These are phyloP conservation scores for Branchinecta lynchi DNA, from an alignment of 1,140 invertebrate species.

Conservation along the genomic window DNA sequence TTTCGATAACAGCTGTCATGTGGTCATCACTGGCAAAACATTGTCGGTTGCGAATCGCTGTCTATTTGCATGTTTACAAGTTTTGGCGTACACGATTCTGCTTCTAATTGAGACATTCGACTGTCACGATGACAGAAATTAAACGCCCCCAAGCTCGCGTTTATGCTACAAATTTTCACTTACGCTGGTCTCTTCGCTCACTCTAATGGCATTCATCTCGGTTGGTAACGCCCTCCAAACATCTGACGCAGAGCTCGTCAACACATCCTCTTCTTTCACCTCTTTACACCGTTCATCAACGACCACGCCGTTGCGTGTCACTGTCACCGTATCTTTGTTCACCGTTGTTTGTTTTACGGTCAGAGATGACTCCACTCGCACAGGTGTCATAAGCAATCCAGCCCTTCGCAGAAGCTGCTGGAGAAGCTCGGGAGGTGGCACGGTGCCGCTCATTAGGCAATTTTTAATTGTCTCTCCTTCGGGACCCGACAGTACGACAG, in stretches of 20 bases:
- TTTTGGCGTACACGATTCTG: too few species aligned
- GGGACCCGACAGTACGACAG: slow-evolving; percentile 47
- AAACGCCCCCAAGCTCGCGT: too few species aligned
- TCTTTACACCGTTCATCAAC: slow-evolving; percentile 53
- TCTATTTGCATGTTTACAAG: too few species aligned
- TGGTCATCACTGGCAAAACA: too few species aligned
- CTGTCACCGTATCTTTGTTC: slow-evolving; percentile 46
- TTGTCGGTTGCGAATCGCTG: too few species aligned
- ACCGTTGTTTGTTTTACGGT: slow-evolving; percentile 54
- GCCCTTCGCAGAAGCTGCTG: slow-evolving; percentile 52
- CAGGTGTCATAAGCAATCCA: slow-evolving; percentile 48
- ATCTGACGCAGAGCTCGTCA: slow-evolving; percentile 31
- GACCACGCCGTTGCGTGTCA: slow-evolving; percentile 48
- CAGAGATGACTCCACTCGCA: slow-evolving; percentile 51
- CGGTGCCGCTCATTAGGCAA: slow-evolving; percentile 46
- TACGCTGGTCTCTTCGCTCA: too few species aligned
- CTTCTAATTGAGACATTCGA: too few species aligned
- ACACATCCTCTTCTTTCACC: slow-evolving; percentile 40
- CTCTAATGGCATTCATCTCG: not conserved
- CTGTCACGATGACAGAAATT: too few species aligned
- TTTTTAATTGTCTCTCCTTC: slow-evolving; percentile 52
- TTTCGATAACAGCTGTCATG: too few species aligned
- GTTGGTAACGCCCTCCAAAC: slow-evolving; percentile 30
- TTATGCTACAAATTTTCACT: too few species aligned
- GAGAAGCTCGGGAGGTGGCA: slow-evolving; percentile 50